Base-by-base conservation (phyloP, 2,888 invertebrate species). In the Drosophila helvetica region DNA sequence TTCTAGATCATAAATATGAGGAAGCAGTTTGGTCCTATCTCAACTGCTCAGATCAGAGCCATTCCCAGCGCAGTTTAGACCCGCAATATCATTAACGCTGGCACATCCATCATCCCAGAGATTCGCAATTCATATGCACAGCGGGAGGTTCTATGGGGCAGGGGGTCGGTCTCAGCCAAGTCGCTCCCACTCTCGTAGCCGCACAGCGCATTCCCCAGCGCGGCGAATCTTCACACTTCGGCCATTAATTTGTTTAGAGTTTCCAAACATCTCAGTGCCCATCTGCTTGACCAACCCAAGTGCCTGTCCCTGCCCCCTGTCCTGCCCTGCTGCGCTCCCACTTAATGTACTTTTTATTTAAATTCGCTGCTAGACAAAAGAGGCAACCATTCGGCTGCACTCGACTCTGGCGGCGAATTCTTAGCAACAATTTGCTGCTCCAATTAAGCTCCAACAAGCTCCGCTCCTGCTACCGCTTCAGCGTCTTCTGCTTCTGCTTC, bases 361-460 rank as follows among this genome's bases (percentile, higher is more conserved):
- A 71, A 71, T 71, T 54, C 30, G 17, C n/a, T 25, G 46, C 46
- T 38, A 33, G 46, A 64, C 65, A 66, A 66, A 66, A 66, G 65
- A 54, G 17, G 43, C 54, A 54, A 43, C 63, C 60, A 55, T 77
- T 77, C 74, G 38, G 52, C 62, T 77, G 86, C 80, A 77, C 58
- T 79, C 66, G 15, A 38, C 7, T n/a, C 38, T 56, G 81, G 62
- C 83, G 84, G 81, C 79, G 53, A 74, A 76, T 83, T 83, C 83
- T 83, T 81, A 86, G 83, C 86, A 86, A 83, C 83, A 81, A 84
- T 86, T 83, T 84, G 83, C 86, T 86, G 83, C 83, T 83, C 83
- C 83, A 83, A 84, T 83, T 83, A 86, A 84, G 79, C 50, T 38
- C 47, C 12, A 51, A 43, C 17, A 19, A 15, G 43, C 55, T 3